A percentile compares a stretch with the other conserved stretches of the same genome.
Evolutionary conservation across 1,140 invertebrate genomes (phyloP).

Genomic region (Eriosoma lanigerum): DNA sequence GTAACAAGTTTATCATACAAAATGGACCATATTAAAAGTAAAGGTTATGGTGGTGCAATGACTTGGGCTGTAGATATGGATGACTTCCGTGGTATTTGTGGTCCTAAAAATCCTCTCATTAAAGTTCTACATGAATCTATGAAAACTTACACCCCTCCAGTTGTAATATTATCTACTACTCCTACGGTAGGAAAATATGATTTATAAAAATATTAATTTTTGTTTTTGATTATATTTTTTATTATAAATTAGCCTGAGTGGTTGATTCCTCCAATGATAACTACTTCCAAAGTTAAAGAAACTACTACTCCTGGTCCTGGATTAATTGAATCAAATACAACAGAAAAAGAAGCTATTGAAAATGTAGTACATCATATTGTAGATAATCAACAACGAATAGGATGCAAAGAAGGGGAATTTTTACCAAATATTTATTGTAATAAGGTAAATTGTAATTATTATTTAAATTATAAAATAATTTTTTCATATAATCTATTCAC

Average conservation of each 20-base stretch:
- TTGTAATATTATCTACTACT: slow-evolving; percentile 67
- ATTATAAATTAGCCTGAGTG: slow-evolving; percentile 66
- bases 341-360: not conserved
- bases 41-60: slow-evolving; percentile 81
- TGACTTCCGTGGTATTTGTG: slow-evolving; percentile 77
- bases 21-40: slow-evolving; percentile 80
- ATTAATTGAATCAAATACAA: slow-evolving; percentile 48
- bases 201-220: not conserved
- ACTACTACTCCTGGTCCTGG: slow-evolving; percentile 35
- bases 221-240: slow-evolving; percentile 31
- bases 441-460: slow-evolving; percentile 61
- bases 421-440: slow-evolving; percentile 68
- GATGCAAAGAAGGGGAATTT: slow-evolving; percentile 66
- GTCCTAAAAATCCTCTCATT: slow-evolving; percentile 70
- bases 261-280: slow-evolving; percentile 69
- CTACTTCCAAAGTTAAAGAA: slow-evolving; percentile 56
- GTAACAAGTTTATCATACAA: slow-evolving; percentile 77
- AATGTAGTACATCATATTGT: not conserved
- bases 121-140: slow-evolving; percentile 73
- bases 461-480: too few species aligned
- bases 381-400: slow-evolving; percentile 49
- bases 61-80: slow-evolving; percentile 89
- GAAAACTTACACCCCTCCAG: slow-evolving; percentile 73
- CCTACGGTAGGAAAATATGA: slow-evolving; percentile 66
- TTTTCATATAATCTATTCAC: too few species aligned